These are phyloP conservation scores for Luperina testacea DNA, from an alignment of 2,888 invertebrate species.

Conservation along the genomic window DNA sequence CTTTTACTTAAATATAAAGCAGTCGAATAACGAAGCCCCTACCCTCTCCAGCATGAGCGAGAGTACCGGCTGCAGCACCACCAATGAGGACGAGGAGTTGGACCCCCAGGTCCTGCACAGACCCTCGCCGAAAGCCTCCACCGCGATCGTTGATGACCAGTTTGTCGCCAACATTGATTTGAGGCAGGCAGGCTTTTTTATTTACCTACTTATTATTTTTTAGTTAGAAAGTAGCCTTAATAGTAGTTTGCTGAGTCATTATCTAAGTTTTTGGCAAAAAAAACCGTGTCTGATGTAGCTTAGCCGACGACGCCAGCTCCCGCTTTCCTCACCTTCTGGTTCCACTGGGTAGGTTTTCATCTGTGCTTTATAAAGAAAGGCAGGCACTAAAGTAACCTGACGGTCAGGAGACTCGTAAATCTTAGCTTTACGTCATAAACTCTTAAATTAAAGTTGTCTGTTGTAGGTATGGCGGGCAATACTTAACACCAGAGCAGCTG, in stretches of 20 bases:
- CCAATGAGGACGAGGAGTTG: conserved; percentile 72
- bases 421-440: background rate
- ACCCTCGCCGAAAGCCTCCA: conserved; percentile 64
- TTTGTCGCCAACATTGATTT: conserved; percentile 84
- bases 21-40: conserved; percentile 43
- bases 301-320: background rate
- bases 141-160: conserved; percentile 75
- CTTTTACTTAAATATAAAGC: conserved; percentile 46
- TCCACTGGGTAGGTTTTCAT: background rate
- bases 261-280: background rate
- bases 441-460: background rate
- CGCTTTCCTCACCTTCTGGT: background rate
- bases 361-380: background rate
- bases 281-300: background rate
- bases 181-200: conserved; percentile 69
- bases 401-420: background rate
- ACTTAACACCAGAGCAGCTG: conserved; percentile 85
- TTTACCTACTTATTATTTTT: conserved; percentile 47
- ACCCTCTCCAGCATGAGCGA: conserved; percentile 75
- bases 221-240: background rate
- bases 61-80: conserved; percentile 78
- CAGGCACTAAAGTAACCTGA: background rate
- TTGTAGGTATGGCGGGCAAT: conserved; percentile 85
- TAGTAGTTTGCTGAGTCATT: background rate
- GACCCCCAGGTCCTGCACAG: conserved; percentile 49